Base-by-base conservation (phyloP, 2,113 vertebrate species). In the Anoura caudifer region DNA sequence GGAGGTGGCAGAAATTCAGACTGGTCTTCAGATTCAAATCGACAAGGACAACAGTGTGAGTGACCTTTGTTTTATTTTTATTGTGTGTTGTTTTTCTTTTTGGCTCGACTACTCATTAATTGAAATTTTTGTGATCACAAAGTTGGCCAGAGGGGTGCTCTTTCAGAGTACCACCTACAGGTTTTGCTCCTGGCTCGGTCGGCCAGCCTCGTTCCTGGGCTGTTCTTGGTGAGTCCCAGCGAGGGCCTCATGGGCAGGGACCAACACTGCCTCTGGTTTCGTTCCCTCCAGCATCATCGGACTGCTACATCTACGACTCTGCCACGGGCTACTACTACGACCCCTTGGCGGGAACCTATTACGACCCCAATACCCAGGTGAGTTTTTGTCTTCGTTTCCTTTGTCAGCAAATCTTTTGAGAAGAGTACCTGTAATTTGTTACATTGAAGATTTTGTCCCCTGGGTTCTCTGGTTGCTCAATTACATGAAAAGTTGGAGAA, bases 301-400 rank as follows among this genome's bases (percentile, higher is more conserved):
- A 99, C 92, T 99, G 98, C 54, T 99, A 99, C 93, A 98, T 99
- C 92, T 99, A 99, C 70, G 99, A 99, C 97, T 99, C 99, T 96
- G 99, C 99, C 22, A 99, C 99, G 69, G 99, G 99, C 93, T 99
- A 99, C 98, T 99, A 99, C 98, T 99, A 99, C 0, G 99, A 99
- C 95, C 99, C 99, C 0, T 99, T 99, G 98, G 99, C 99, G 17
- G 99, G 99, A 11, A 98, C 99, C 22, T 99, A 99, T 94, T 99
- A 99, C 88, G 99, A 99, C 94, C 99, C 99, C 3, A 99, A 98
- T 96, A 99, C 99, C 36, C 99, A 99, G 99, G 99, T 99, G 97
- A 98, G 99, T 96, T 59, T 1, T 85, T 41, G 41, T 9, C 41
- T 91, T 76, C 73, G 36, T 84, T 87, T 90, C 38, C 22, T 52